Evolutionary conservation across 2,113 vertebrate species (phyloP).

Genomic region (Semicossyphus pulcher): DNA sequence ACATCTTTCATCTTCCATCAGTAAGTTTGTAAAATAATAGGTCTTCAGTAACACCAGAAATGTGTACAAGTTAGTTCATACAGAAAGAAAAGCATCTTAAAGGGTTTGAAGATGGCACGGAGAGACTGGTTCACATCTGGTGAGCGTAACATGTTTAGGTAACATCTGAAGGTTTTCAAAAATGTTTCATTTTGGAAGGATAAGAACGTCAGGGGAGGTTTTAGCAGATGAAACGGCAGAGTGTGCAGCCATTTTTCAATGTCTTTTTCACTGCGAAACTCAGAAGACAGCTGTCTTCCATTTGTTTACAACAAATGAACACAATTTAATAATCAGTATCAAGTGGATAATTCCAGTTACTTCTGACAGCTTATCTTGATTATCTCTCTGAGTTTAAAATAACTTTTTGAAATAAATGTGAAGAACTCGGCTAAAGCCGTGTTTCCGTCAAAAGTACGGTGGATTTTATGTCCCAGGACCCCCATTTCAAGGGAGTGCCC

Average conservation of each 20-base stretch:
- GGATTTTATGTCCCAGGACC: too few species aligned
- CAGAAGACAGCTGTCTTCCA: not conserved
- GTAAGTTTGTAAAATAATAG: too few species aligned
- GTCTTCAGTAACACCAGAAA: not conserved
- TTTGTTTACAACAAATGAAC: conserved; percentile 19
- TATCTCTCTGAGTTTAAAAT: too few species aligned
- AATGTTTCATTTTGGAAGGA: conserved; percentile 38
- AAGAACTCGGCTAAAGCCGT: too few species aligned
- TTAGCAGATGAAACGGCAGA: conserved; percentile 32
- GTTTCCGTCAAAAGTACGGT: too few species aligned
- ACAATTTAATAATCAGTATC: too few species aligned
- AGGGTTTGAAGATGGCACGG: not conserved
- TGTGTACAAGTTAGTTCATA: not conserved
- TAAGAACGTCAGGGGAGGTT: conserved; percentile 8
- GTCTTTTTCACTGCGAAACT: not conserved
- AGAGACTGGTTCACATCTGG: conserved; percentile 24
- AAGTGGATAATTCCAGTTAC: too few species aligned
- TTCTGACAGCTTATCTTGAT: too few species aligned
- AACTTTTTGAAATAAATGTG: too few species aligned
- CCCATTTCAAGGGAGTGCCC: too few species aligned
- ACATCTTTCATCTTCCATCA: too few species aligned
- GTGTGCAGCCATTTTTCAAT: conserved; percentile 13
- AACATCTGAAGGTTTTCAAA: conserved; percentile 50
- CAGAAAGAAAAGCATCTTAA: not conserved
- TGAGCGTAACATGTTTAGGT: conserved; percentile 8